A percentile compares a stretch with the other conserved stretches of the same genome.
Conservation (phyloP, 2,888 invertebrate genomes). For the Caenorhabditis angaria region DNA sequence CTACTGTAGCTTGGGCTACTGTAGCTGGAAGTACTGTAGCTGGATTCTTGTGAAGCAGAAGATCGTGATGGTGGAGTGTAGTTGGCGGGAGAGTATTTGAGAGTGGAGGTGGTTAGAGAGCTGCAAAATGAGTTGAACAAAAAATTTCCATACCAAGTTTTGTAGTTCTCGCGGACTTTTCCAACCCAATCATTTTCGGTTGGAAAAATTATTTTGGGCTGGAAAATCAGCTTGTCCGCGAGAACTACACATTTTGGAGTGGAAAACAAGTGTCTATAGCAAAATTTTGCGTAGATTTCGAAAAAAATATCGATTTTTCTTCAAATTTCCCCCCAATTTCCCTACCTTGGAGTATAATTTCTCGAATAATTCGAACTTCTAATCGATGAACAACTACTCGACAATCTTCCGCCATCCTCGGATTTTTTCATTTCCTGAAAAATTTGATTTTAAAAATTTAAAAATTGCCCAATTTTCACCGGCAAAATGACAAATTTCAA, state of each 20-base stretch:
- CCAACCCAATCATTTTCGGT: background rate
- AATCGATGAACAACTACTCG: constrained; percentile 55
- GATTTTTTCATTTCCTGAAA: constrained; percentile 43
- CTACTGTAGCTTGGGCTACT: constrained; percentile 32
- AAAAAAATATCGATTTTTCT: background rate
- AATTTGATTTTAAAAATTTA: constrained; percentile 5
- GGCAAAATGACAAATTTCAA: background rate
- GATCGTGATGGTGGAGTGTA: constrained; percentile 20
- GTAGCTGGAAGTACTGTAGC: background rate
- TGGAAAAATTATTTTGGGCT: no score
- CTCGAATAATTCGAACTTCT: constrained; percentile 51
- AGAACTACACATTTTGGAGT: no score
- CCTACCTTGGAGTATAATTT: constrained; percentile 38
- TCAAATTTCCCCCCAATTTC: background rate
- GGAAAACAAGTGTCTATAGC: background rate
- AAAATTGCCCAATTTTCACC: background rate
- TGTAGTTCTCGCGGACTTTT: no score
- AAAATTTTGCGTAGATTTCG: background rate
- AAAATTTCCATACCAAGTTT: no score
- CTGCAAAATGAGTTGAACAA: background rate
- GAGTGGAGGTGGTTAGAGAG: constrained; percentile 21
- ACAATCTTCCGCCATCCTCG: constrained; percentile 41
- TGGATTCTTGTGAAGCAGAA: background rate
- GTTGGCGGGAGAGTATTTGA: constrained; percentile 35
- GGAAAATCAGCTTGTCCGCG: background rate